Percentiles rank a stretch among this genome's conserved stretches.
Conservation (phyloP, 2,888 invertebrate species). For the Noctua comes region DNA sequence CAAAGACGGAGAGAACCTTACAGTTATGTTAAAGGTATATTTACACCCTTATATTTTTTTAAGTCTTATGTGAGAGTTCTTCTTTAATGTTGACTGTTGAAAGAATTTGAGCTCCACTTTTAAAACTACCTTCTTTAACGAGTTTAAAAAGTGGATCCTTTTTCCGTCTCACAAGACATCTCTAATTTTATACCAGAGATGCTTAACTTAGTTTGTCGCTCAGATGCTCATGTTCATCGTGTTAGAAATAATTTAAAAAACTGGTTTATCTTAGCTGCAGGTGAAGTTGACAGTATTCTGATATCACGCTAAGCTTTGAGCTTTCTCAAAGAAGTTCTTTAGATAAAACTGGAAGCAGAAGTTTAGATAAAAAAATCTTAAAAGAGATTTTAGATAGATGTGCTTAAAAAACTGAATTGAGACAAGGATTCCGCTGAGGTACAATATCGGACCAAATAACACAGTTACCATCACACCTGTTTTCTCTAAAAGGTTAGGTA, state of each 20-base stretch:
- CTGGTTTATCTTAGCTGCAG: conserved; percentile 13
- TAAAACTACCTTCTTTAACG: neutral
- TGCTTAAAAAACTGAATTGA: neutral
- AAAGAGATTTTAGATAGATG: neutral
- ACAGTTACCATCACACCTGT: neutral
- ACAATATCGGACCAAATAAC: neutral
- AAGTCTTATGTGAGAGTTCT: neutral
- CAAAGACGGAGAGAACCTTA: too few relatives aligned
- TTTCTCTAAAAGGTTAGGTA: neutral
- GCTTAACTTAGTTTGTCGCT: conserved; percentile 23
- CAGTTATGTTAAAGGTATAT: too few relatives aligned
- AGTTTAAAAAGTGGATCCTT: neutral
- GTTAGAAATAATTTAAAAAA: conserved; percentile 34
- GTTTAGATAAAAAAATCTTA: neutral
- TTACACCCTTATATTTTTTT: neutral
- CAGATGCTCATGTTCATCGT: conserved; percentile 21
- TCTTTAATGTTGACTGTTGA: neutral
- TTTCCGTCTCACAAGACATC: neutral
- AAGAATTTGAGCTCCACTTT: neutral
- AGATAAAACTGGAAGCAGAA: neutral
- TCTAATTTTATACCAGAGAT: conserved; percentile 14
- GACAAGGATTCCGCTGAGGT: neutral
- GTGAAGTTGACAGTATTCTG: conserved; percentile 24
- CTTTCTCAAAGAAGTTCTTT: conserved; percentile 2
- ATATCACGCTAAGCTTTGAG: neutral